Base-by-base conservation (phyloP, 2,888 invertebrate species). In the Tortrix viridana region DNA sequence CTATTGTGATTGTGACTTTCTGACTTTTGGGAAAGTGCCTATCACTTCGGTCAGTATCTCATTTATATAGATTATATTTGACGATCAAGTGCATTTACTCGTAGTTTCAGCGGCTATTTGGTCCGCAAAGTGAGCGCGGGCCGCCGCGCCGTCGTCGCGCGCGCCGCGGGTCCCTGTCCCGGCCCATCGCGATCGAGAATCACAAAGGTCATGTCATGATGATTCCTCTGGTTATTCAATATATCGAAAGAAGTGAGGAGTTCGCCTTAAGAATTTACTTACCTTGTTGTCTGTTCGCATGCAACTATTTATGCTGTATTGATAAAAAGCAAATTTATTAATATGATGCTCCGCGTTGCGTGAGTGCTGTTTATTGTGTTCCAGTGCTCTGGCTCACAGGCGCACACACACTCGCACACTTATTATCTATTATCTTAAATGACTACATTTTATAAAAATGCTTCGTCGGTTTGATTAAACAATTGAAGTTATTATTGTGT, bases 261-360 rank as follows among this genome's bases (percentile, higher is more conserved):
- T 47, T 63, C 62, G 41, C 62, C 62, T 63, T 63, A 63, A 63
- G 46, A 57, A 57, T 52, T 50, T 55, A 61, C 61, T 61, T 56
- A 63, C 62, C 52, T 63, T 63, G 62, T 57, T 49, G 56, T 48
- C 20, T 54, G 59, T 65, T 65, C 61, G 56, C 65, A 61, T 41
- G 62, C 62, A 65, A 69, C 69, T 70, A 67, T 71, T 67, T 63
- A 70, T 71, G 71, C 70, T 70, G 70, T 71, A 77, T 77, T 79
- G 74, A 78, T 82, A 81, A 82, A 81, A 82, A 81, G 65, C 64
- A 66, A 74, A 75, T 74, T 79, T 81, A 81, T 81, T 80, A 81
- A 81, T 80, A 83, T 80, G 76, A 79, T 79, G 76, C 76, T 76
- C 75, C 75, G 79, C 80, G 80, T 74, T 73, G 73, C 71, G 68